Percentiles rank a stretch among this genome's conserved stretches.
These are phyloP conservation scores for Andrena hattorfiana DNA, from an alignment of 2,888 invertebrate genomes.

Conservation along the genomic window DNA sequence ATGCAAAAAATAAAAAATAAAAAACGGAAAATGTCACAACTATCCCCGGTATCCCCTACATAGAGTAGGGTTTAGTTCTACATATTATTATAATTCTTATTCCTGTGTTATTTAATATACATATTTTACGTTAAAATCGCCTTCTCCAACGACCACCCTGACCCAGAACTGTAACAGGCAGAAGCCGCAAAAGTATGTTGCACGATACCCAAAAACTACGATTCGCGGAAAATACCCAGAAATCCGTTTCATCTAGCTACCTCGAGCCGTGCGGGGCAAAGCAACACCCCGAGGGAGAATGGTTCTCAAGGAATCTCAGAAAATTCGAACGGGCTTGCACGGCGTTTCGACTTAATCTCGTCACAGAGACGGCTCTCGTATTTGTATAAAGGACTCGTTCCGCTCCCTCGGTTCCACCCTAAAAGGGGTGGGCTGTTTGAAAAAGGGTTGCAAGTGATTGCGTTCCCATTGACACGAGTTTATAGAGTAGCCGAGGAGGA, in stretches of 20 bases:
- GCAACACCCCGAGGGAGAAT: constrained; percentile 1
- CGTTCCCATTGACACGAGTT: constrained; percentile 77
- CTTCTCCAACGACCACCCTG: too few relatives aligned
- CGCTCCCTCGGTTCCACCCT: constrained; percentile 12
- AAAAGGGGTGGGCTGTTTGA: constrained; percentile 41
- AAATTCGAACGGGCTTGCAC: constrained; percentile 50
- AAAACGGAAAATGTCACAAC: too few relatives aligned
- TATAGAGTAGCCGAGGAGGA: constrained; percentile 69
- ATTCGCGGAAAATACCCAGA: background rate
- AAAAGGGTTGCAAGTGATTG: constrained; percentile 73
- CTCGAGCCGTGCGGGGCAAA: background rate
- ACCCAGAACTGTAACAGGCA: too few relatives aligned
- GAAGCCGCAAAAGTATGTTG: too few relatives aligned
- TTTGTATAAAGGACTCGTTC: constrained; percentile 67
- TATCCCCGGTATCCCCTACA: too few relatives aligned
- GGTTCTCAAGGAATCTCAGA: constrained; percentile 39
- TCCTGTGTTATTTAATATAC: too few relatives aligned
- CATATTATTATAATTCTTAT: too few relatives aligned
- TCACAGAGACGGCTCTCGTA: constrained; percentile 50
- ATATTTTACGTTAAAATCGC: too few relatives aligned
- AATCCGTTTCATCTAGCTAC: background rate
- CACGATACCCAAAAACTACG: background rate
- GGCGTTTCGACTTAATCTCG: constrained; percentile 67
- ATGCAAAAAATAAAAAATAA: too few relatives aligned
- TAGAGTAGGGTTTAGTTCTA: too few relatives aligned